These are phyloP conservation scores for Manduca sexta DNA, from an alignment of 1,140 invertebrate genomes.

Conservation along the genomic window DNA sequence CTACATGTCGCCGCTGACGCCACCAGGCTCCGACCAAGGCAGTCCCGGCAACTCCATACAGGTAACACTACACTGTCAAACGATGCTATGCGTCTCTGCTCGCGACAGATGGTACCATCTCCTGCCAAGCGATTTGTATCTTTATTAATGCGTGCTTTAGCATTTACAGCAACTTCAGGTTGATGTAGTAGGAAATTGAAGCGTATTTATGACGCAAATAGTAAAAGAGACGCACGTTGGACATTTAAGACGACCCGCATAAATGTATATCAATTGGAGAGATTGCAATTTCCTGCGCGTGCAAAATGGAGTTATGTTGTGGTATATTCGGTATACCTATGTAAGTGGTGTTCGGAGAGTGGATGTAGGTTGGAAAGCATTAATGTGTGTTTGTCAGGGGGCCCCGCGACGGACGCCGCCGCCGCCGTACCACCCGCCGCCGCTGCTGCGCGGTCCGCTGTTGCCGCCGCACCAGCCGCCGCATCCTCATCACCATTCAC, in stretches of 20 bases:
- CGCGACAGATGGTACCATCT: slow-evolving; percentile 75
- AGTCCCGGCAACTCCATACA: slow-evolving; percentile 79
- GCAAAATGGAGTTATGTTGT: too few species aligned
- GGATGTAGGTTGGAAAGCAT: background rate
- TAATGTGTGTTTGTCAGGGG: slow-evolving; percentile 37
- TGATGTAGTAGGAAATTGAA: too few species aligned
- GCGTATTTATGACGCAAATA: slow-evolving; percentile 7
- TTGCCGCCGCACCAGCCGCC: slow-evolving; percentile 56
- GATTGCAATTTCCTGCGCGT: too few species aligned
- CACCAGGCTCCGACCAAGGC: slow-evolving; percentile 87
- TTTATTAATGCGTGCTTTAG: too few species aligned
- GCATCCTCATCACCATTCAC: slow-evolving; percentile 65
- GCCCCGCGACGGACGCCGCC: slow-evolving; percentile 56
- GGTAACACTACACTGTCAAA: slow-evolving; percentile 37
- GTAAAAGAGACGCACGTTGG: background rate
- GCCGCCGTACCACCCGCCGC: slow-evolving; percentile 57
- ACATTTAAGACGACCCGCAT: slow-evolving; percentile 8
- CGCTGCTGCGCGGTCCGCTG: slow-evolving; percentile 53
- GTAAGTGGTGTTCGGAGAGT: background rate
- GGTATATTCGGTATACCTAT: too few species aligned
- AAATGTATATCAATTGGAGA: slow-evolving; percentile 3
- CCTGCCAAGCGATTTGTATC: slow-evolving; percentile 55
- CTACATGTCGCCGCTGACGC: slow-evolving; percentile 86
- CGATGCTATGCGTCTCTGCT: slow-evolving; percentile 19
- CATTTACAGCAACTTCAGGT: too few species aligned